A percentile compares a stretch with the other conserved stretches of the same genome.
These are phyloP conservation scores for Chloroclysta siterata DNA, from an alignment of 2,888 invertebrate species.

Conservation along the genomic window DNA sequence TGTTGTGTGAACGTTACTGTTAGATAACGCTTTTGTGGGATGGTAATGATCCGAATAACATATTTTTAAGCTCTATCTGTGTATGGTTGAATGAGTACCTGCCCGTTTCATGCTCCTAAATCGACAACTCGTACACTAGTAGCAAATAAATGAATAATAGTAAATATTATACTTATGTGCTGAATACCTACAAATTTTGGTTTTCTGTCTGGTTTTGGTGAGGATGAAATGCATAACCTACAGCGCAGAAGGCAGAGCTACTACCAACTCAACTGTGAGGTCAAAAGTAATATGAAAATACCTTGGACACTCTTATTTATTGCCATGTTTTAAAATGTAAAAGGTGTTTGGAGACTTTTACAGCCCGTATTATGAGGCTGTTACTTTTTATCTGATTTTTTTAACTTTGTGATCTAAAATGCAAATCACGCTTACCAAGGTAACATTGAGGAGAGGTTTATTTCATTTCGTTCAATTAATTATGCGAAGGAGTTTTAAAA, in stretches of 20 bases:
- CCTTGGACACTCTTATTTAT: constrained; percentile 19
- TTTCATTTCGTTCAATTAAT: constrained; percentile 53
- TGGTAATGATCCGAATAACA: constrained; percentile 50
- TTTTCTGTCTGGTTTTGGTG: too few relatives aligned
- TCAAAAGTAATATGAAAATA: not conserved
- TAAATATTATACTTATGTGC: too few relatives aligned
- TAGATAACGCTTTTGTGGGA: constrained; percentile 46
- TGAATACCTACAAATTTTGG: too few relatives aligned
- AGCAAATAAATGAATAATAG: not conserved
- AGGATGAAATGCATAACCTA: too few relatives aligned
- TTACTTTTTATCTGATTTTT: constrained; percentile 34
- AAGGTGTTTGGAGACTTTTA: constrained; percentile 33
- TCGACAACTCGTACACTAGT: not conserved
- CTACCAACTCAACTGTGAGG: too few relatives aligned
- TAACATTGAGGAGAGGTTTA: constrained; percentile 45
- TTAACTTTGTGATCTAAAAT: constrained; percentile 54
- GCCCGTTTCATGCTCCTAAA: not conserved
- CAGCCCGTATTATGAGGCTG: constrained; percentile 30
- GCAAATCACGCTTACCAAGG: constrained; percentile 55
- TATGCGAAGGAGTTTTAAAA: constrained; percentile 41
- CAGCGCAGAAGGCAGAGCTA: too few relatives aligned
- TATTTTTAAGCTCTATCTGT: constrained; percentile 20
- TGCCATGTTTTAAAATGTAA: constrained; percentile 28
- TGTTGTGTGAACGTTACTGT: constrained; percentile 43
- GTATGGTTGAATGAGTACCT: constrained; percentile 11